Percentiles rank a stretch among this genome's conserved stretches.
Evolutionary conservation across 2,888 invertebrate species (phyloP).

Genomic region (Parnassius glacialis): DNA sequence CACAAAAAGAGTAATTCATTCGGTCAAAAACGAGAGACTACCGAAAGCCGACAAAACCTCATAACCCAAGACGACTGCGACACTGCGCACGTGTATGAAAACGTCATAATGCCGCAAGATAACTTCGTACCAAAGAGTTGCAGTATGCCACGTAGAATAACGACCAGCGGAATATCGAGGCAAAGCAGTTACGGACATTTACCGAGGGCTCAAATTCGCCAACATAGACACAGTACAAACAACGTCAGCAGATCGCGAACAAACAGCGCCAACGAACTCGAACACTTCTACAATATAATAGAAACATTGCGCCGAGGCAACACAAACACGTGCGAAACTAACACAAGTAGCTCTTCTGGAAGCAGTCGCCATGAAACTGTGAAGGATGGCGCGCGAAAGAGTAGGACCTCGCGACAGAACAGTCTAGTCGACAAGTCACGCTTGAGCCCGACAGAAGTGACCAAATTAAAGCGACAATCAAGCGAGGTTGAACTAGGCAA

Average conservation of each 20-base stretch:
- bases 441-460: conserved; percentile 43
- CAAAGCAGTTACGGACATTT: conserved; percentile 69
- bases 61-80: conserved; percentile 67
- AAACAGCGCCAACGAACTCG: conserved; percentile 56
- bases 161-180: conserved; percentile 55
- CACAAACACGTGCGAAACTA: conserved; percentile 43
- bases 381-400: conserved; percentile 35
- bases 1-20: conserved; percentile 76
- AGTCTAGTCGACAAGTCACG: conserved; percentile 58
- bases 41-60: conserved; percentile 73
- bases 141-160: conserved; percentile 72
- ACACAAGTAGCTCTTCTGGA: conserved; percentile 61
- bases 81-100: conserved; percentile 70
- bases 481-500: conserved; percentile 61
- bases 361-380: conserved; percentile 50
- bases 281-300: conserved; percentile 68
- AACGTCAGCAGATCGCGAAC: conserved; percentile 55
- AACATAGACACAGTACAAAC: conserved; percentile 58
- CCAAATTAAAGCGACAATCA: conserved; percentile 55
- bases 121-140: conserved; percentile 66
- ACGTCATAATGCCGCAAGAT: conserved; percentile 54
- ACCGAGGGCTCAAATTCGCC: conserved; percentile 62
- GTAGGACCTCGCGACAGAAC: conserved; percentile 54
- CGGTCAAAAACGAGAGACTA: conserved; percentile 68
- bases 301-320: conserved; percentile 58